Conservation (phyloP, 1,140 invertebrate species). For the Ips typographus region DNA sequence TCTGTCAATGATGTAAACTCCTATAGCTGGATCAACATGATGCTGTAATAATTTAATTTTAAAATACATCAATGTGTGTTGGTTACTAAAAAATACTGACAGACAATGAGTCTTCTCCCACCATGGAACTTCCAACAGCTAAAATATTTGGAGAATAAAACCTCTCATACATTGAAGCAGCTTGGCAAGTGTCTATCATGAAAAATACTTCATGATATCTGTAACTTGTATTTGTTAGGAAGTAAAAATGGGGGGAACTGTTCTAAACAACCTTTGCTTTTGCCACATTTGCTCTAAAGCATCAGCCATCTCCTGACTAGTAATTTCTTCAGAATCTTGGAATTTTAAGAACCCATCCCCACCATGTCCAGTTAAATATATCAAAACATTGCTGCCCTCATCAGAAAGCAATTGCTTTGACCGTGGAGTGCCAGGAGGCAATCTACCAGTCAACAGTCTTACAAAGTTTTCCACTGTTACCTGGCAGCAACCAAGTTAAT, state of each 20-base stretch:
- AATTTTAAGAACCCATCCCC: slow-evolving; percentile 99
- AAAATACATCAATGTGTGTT: slow-evolving; percentile 4
- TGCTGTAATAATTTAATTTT: slow-evolving; percentile 66
- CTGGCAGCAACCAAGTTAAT: slow-evolving; percentile 39
- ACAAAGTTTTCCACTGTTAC: slow-evolving; percentile 99
- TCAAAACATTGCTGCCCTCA: slow-evolving; percentile 95
- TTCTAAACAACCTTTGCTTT: slow-evolving; percentile 73
- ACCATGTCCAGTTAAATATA: slow-evolving; percentile 97
- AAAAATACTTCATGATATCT: slow-evolving; percentile 98
- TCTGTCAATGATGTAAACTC: slow-evolving; percentile 98
- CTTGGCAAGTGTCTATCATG: slow-evolving; percentile 99
- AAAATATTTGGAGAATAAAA: slow-evolving; percentile 99
- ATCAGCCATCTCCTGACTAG: slow-evolving; percentile 97
- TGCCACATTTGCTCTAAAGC: slow-evolving; percentile 99
- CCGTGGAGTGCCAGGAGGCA: slow-evolving; percentile 86
- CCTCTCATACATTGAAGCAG: slow-evolving; percentile 96
- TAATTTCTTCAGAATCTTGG: slow-evolving; percentile 99
- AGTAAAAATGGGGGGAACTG: neutral
- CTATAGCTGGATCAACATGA: slow-evolving; percentile 97
- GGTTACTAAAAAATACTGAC: slow-evolving; percentile 57
- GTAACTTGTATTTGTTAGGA: slow-evolving; percentile 44
- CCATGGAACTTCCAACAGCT: slow-evolving; percentile 93
- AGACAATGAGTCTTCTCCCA: slow-evolving; percentile 97
- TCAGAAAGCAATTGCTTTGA: slow-evolving; percentile 96
- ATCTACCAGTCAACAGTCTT: slow-evolving; percentile 87